Evolutionary conservation across 2,888 invertebrate genomes (phyloP), one percentile per base, ranked within the genome.

Genomic region (Dasypolia templi): DNA sequence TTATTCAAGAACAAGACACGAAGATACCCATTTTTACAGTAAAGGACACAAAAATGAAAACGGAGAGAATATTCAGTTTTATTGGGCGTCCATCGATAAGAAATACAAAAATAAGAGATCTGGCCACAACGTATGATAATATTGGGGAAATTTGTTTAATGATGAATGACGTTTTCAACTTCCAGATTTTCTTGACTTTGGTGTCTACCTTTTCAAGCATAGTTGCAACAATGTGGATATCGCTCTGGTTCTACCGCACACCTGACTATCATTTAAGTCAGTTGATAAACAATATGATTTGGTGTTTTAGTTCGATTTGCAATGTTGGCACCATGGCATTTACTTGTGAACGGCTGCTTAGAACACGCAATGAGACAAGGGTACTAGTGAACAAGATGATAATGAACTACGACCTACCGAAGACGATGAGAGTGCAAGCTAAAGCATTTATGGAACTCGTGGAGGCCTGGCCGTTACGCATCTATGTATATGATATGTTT

Each of bases 371-470:
- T 29, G 78, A 85, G 9, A 93, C 93, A 0, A 93, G 91, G 77
- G 83, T 91, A 39, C 83, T 93, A 44, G 89, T 94, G 1, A 93
- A 94, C 75, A 92, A 94, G 75, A 72, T 95, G 3, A 91, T 94
- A 44, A 94, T 94, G 92, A 91, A 93, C 79, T 94, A 94, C 69
- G 89, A 91, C 35, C 86, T 94, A 4, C 93, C 94, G 3, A 90
- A 88, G 72, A 83, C 81, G 1, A 92, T 93, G 89, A 86, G 94
- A 62, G 83, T 90, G 12, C 93, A 94, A 85, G 93, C 93, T 5
- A 95, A 95, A 83, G 91, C 92, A 7, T 95, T 95, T 67, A 92
- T 93, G 89, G 92, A 93, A 59, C 72, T 94, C 7, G 90, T 93
- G n/a, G 92, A 94, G 51, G 91, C 92, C 0, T 94, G 94, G 93